Conservation (phyloP, 2,113 vertebrate genomes). For the Microcebus griseorufus region DNA sequence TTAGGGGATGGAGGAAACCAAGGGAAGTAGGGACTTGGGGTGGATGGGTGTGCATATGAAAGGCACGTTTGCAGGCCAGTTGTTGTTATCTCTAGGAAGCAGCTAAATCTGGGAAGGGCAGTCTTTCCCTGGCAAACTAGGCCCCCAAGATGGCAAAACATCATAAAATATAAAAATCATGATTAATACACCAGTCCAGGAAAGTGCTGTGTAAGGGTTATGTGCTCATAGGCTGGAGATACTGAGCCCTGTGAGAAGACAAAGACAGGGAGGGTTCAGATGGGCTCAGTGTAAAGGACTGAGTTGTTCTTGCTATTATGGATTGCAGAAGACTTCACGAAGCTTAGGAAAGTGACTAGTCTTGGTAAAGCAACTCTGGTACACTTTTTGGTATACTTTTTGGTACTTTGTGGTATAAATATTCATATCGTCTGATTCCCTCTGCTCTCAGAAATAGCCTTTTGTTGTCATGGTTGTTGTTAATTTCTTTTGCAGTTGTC, state of each 20-base stretch:
- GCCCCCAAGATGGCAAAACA: neutral
- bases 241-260: neutral
- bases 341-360: neutral
- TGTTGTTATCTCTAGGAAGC: neutral
- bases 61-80: neutral
- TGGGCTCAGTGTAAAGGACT: neutral
- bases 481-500: too few species aligned
- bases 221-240: neutral
- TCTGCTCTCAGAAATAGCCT: too few species aligned
- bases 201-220: neutral
- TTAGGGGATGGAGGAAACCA: neutral
- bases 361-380: too few species aligned
- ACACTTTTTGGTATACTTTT: too few species aligned
- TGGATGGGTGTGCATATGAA: neutral
- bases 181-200: neutral
- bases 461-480: too few species aligned
- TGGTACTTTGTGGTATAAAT: too few species aligned
- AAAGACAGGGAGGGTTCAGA: constrained; percentile 12
- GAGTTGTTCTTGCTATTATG: neutral
- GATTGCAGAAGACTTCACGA: neutral
- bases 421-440: too few species aligned
- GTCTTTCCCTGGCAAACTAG: neutral
- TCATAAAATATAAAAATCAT: neutral
- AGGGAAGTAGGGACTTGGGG: neutral
- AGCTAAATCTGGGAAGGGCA: neutral